These are phyloP conservation scores for Pyrocephalus nanus DNA, from an alignment of 2,797 vertebrate genomes.

Conservation along the genomic window DNA sequence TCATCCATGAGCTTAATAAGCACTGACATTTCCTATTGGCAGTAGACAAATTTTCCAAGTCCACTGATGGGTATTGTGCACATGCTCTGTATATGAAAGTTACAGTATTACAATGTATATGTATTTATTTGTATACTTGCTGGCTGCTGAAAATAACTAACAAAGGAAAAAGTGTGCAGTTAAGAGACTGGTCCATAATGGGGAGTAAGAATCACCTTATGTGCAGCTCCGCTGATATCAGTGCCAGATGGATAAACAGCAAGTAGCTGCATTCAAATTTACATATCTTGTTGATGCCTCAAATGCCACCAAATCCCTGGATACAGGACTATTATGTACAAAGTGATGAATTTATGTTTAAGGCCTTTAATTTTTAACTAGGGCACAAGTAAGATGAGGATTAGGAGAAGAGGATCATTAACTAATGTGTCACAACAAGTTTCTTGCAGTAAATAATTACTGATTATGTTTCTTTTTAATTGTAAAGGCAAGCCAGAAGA, in stretches of 20 bases:
- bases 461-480: not conserved
- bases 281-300: not conserved
- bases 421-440: not conserved
- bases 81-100: not conserved
- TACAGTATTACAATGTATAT: not conserved
- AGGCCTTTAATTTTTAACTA: constrained; percentile 12
- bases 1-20: not conserved
- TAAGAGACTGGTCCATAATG: not conserved
- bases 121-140: not conserved
- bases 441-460: not conserved
- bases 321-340: not conserved
- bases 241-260: not conserved
- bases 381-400: not conserved
- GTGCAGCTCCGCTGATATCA: not conserved
- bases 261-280: not conserved
- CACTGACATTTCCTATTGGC: not conserved
- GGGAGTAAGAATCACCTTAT: not conserved
- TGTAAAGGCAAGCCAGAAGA: not conserved
- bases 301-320: not conserved
- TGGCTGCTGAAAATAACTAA: not conserved
- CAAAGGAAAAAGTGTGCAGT: not conserved
- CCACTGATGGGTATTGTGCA: not conserved
- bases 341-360: not conserved
- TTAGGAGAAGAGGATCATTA: constrained; percentile 16
- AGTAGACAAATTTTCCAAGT: not conserved